Evolutionary conservation across 1,140 invertebrate species (phyloP), one percentile per base, ranked within the genome.

Genomic region (Heliconius hewitsoni): DNA sequence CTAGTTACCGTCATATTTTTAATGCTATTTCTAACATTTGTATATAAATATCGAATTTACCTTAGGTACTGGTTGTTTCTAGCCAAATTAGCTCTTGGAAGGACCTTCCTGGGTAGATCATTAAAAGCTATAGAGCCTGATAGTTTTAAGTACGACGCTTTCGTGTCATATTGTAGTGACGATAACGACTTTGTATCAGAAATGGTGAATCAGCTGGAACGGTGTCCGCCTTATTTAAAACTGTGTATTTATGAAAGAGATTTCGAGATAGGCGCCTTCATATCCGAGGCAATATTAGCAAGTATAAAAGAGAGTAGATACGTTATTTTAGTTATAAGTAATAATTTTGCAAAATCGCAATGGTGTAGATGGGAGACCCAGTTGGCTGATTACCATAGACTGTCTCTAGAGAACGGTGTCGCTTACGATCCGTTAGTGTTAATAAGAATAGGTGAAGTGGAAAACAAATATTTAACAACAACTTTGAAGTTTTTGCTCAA

Each of bases 301-400:
- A 95, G 95, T 83, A 95, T 97, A 52, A 94, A 95, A 34, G 91
- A 94, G 72, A 96, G 96, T 85, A 94, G 95, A 71, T 96, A 95
- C 86, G 95, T 96, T 19, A 89, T 97, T 66, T 89, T 97, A 23
- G 89, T 97, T n/a, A 93, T 97, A 39, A 96, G 96, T 77, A 95
- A 96, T 83, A 94, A 95, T 76, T 97, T 96, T 86, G 94, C 96
- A 0, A 95, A 95, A 82, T 97, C 96, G 57, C 95, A 96, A 55
- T 97, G 96, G 96, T 97, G 96, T 85, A 84, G 95, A 39, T 96
- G 96, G 95, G 96, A 97, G 87, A 95, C 96, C 11, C 95, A 96
- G 80, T 89, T 96, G 8, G 96, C 96, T 0, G 95, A 95, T 78
- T 94, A 95, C 80, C 95, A 95, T 78, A 88, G 95, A 77, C 80